These are phyloP conservation scores for Amblyornis subalaris DNA, from an alignment of 2,113 vertebrate genomes.

Conservation along the genomic window DNA sequence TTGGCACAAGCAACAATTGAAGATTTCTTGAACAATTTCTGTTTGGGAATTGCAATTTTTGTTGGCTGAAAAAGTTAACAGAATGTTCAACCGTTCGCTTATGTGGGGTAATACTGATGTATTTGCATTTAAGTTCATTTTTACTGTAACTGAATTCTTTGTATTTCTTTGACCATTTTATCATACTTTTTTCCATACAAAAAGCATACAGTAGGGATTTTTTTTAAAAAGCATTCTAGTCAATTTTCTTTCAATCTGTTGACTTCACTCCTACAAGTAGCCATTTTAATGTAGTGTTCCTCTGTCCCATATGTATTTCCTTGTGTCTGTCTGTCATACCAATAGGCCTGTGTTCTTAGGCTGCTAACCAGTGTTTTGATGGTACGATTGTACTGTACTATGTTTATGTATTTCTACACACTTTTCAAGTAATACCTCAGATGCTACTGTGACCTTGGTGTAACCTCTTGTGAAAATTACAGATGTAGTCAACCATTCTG, in stretches of 20 bases:
- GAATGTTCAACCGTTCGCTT: background rate
- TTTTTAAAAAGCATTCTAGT: background rate
- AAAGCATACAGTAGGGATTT: constrained; percentile 36
- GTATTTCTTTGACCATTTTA: background rate
- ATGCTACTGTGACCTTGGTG: background rate
- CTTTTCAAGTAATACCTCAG: background rate
- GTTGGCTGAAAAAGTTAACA: background rate
- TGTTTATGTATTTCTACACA: background rate
- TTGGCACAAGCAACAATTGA: background rate
- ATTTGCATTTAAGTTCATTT: background rate
- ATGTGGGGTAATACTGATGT: background rate
- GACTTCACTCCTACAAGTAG: background rate
- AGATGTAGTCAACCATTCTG: background rate
- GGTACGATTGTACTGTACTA: background rate
- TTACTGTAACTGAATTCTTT: background rate
- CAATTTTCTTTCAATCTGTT: background rate
- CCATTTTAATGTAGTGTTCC: background rate
- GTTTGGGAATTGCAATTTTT: background rate
- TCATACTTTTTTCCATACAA: background rate
- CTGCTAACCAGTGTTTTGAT: background rate
- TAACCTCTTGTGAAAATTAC: constrained; percentile 7
- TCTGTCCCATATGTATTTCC: background rate
- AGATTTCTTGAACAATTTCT: background rate
- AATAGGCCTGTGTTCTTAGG: background rate
- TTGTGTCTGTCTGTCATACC: background rate